Base-by-base conservation (phyloP, 2,888 invertebrate genomes). In the Cryptocephalus primarius region DNA sequence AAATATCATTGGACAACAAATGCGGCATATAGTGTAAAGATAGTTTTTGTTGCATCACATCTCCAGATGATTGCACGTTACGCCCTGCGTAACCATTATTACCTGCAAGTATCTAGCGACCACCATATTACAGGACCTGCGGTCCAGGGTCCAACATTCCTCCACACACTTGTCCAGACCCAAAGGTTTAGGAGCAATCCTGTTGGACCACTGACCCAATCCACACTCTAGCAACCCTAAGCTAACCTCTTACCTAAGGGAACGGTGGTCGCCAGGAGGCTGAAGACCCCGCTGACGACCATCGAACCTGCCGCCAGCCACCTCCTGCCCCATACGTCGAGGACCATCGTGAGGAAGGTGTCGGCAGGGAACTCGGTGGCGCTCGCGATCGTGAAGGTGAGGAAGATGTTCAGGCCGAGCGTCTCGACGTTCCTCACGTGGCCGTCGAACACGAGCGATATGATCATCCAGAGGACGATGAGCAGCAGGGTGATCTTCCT, bases 351-450 rank as follows among this genome's bases (percentile, higher is more conserved):
- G 9, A 90, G 71, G 47, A 90, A 77, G 0, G 88, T 84, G 60
- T 89, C 90, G 3, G 90, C 90, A 0, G 90, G 90, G 42, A 90
- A 69, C 62, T 90, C 89, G 0, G 89, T 89, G 1, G 85, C 84
- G 1, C 83, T 83, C 0, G 90, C 89, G 3, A 89, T 78, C 0
- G 89, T 88, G 63, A 90, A 90, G 0, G 89, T 89, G 47, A 89
- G 64, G 65, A 89, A 90, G n/a, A 89, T 79, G 59, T 89, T 82
- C 56, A 88, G 48, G 0, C 88, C 88, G 39, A 91, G 70, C 9
- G 88, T 85, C 1, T 88, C 86, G 0, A 91, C 89, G 63, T 90
- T 91, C 60, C 91, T 75, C 11, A 90, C 89, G 63, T 92, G 91
- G 0, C 89, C 89, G 61, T 91, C 89, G 66, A 90, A 89, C 1